A percentile compares a stretch with the other conserved stretches of the same genome.
These are phyloP conservation scores for Asobara japonica DNA, from an alignment of 1,140 invertebrate genomes.

Conservation along the genomic window DNA sequence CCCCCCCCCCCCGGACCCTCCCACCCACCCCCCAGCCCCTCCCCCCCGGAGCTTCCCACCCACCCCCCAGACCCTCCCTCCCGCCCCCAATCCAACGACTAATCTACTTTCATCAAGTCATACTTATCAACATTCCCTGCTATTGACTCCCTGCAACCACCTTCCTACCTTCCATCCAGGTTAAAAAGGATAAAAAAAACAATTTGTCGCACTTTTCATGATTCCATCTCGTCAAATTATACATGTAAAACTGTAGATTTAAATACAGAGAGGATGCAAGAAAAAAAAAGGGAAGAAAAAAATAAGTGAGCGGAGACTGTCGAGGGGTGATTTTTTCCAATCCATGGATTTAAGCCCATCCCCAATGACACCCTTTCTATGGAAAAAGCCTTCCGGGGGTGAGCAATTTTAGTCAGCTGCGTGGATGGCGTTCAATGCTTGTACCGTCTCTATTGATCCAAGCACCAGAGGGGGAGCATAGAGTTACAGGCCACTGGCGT, in stretches of 20 bases:
- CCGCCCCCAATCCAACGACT: too few species aligned
- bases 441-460: constrained; percentile 62
- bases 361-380: constrained; percentile 28
- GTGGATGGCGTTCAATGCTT: constrained; percentile 57
- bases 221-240: neutral
- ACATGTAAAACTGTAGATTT: constrained; percentile 15
- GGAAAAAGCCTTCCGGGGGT: constrained; percentile 45
- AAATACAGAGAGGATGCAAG: neutral
- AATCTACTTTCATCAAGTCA: too few species aligned
- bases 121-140: too few species aligned
- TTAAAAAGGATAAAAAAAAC: neutral
- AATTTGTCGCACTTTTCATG: neutral
- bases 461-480: constrained; percentile 55
- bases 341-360: constrained; percentile 27
- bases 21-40: too few species aligned
- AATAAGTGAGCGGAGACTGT: neutral
- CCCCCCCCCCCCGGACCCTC: too few species aligned
- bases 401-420: constrained; percentile 49
- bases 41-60: too few species aligned
- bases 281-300: neutral
- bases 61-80: too few species aligned
- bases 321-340: constrained; percentile 23
- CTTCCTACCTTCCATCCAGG: too few species aligned
- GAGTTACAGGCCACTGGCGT: constrained; percentile 61
- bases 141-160: too few species aligned